Evolutionary conservation across 2,797 vertebrate species (phyloP).

Genomic region (Fistularia commersonii): DNA sequence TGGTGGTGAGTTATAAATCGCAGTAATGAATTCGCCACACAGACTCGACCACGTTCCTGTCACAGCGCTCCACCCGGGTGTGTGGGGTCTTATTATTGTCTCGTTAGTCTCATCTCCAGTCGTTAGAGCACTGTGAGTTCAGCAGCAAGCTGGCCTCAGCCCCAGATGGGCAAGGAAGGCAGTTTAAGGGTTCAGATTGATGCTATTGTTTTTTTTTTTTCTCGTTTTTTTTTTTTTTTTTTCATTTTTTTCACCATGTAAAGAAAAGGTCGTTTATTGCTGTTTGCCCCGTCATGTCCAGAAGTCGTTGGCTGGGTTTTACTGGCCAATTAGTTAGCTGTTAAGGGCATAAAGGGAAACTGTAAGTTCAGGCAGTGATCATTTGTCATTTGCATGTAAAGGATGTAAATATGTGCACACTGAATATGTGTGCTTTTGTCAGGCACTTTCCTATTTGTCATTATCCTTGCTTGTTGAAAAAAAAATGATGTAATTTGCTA

Average conservation of each 20-base stretch:
- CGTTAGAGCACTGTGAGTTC: constrained; percentile 38
- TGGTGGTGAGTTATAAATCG: constrained; percentile 54
- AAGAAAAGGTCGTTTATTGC: constrained; percentile 55
- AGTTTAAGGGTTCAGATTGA: constrained; percentile 55
- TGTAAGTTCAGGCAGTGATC: constrained; percentile 22
- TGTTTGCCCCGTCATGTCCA: constrained; percentile 30
- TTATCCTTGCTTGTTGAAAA: no score
- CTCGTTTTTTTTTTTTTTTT: constrained; percentile 56
- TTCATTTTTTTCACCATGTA: constrained; percentile 10
- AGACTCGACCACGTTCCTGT: constrained; percentile 30
- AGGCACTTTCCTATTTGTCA: no score
- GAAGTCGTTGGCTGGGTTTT: constrained; percentile 55
- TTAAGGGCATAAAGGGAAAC: constrained; percentile 22
- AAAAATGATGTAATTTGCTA: no score
- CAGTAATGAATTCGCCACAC: constrained; percentile 52
- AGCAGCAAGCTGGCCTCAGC: constrained; percentile 24
- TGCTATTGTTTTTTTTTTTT: constrained; percentile 55
- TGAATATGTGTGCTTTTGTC: no score
- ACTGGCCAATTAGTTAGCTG: constrained; percentile 57
- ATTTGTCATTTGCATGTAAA: constrained; percentile 18
- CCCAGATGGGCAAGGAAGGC: constrained; percentile 42
- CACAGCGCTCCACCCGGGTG: constrained; percentile 24
- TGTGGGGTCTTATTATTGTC: constrained; percentile 54
- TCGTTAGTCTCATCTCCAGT: constrained; percentile 55
- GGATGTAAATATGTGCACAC: no score